phyloP scores from a whole-genome alignment of 2,888 invertebrate species.

The Bhutanitis thaidina region DNA sequence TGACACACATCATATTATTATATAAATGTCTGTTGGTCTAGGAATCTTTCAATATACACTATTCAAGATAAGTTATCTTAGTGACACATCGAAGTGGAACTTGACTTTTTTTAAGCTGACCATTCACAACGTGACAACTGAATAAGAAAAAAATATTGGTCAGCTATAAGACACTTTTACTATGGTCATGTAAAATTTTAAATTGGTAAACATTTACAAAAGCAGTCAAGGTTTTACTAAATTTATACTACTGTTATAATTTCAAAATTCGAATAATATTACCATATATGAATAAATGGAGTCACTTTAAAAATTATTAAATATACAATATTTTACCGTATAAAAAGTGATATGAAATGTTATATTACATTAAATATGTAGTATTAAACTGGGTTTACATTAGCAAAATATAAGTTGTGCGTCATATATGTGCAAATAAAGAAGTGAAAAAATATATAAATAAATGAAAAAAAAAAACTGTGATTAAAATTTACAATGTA shows the following conservation, averaged over 20 bases:
- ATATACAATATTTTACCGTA: not conserved
- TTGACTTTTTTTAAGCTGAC: too few relatives aligned
- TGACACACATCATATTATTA: slow-evolving; percentile 46
- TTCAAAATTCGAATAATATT: too few relatives aligned
- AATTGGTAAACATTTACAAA: slow-evolving; percentile 17
- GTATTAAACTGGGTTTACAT: slow-evolving; percentile 1
- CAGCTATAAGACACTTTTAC: too few relatives aligned
- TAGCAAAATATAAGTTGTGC: slow-evolving; percentile 7
- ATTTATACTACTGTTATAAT: not conserved
- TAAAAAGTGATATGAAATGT: slow-evolving; percentile 8
- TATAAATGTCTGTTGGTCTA: slow-evolving; percentile 53
- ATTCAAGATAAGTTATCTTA: too few relatives aligned
- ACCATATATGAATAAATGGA: too few relatives aligned
- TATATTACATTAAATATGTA: not conserved
- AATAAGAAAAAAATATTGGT: too few relatives aligned
- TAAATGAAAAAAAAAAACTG: too few relatives aligned
- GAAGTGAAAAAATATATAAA: too few relatives aligned
- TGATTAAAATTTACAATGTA: too few relatives aligned
- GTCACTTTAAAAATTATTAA: not conserved
- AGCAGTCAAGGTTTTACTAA: slow-evolving; percentile 6
- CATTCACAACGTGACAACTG: too few relatives aligned
- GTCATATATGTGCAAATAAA: slow-evolving; percentile 13
- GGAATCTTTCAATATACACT: not conserved
- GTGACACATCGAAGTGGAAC: too few relatives aligned
- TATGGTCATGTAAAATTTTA: not conserved